Evolutionary conservation across 2,888 invertebrate species (phyloP).

Genomic region (Melanostoma scalare): DNA sequence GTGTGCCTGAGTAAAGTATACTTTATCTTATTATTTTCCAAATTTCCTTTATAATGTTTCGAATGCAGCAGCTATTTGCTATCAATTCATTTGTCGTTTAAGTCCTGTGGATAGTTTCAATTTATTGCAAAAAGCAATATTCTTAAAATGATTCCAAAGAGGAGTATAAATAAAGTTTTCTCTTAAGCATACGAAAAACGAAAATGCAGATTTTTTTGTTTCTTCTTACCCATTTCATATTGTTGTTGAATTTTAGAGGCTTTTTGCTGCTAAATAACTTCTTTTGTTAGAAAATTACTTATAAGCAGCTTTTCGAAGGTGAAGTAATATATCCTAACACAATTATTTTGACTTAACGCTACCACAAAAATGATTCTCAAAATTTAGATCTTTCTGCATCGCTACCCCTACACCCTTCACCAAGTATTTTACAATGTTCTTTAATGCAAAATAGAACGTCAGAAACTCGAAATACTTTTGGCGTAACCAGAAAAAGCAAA

Average conservation of each 20-base stretch:
- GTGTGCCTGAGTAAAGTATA: constrained; percentile 32
- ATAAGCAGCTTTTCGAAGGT: constrained; percentile 23
- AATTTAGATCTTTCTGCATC: constrained; percentile 28
- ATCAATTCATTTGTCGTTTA: constrained; percentile 61
- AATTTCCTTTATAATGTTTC: constrained; percentile 55
- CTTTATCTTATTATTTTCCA: constrained; percentile 40
- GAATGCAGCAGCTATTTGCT: constrained; percentile 65
- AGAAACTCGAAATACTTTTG: background rate
- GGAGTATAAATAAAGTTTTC: constrained; percentile 36
- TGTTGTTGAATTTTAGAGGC: constrained; percentile 12
- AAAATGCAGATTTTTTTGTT: constrained; percentile 14
- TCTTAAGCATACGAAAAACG: constrained; percentile 38
- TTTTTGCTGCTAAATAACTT: background rate
- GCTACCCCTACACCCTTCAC: constrained; percentile 5
- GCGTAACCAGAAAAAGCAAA: too few relatives aligned
- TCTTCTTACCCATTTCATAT: constrained; percentile 68
- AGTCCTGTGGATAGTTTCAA: constrained; percentile 57
- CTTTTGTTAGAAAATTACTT: constrained; percentile 5
- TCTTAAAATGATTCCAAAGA: constrained; percentile 56
- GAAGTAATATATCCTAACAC: constrained; percentile 31
- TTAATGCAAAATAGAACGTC: constrained; percentile 53
- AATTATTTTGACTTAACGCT: constrained; percentile 54
- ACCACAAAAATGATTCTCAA: constrained; percentile 52
- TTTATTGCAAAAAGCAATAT: constrained; percentile 66
- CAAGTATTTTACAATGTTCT: constrained; percentile 52